A percentile compares a stretch with the other conserved stretches of the same genome.
These are phyloP conservation scores for Chlorops oryzae DNA, from an alignment of 1,140 invertebrate genomes.

Conservation along the genomic window DNA sequence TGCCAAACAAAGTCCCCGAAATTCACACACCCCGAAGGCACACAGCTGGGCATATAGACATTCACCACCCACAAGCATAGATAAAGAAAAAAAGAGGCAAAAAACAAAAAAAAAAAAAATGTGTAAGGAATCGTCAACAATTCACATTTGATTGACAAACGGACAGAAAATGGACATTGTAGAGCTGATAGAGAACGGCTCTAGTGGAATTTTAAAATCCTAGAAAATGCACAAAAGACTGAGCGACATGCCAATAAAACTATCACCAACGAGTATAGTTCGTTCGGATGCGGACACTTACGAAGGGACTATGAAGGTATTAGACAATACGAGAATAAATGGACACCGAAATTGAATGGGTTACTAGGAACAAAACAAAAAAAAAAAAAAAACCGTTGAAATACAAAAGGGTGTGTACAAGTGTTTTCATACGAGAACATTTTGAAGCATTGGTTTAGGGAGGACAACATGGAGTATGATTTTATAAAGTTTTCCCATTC, in stretches of 20 bases:
- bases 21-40: too few species aligned
- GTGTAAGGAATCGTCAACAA: conserved; percentile 41
- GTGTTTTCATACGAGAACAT: too few species aligned
- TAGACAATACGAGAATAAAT: neutral
- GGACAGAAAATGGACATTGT: conserved; percentile 31
- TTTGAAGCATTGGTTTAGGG: too few species aligned
- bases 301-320: neutral
- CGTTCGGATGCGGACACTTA: neutral
- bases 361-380: neutral
- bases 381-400: neutral
- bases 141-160: conserved; percentile 46
- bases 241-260: too few species aligned
- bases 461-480: too few species aligned
- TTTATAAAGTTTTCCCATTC: too few species aligned
- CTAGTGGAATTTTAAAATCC: too few species aligned
- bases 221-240: too few species aligned
- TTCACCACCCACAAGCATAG: neutral
- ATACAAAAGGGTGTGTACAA: neutral
- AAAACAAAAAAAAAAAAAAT: conserved; percentile 11
- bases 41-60: neutral
- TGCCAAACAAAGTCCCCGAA: too few species aligned
- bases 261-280: neutral
- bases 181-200: conserved; percentile 23
- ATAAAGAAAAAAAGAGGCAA: conserved; percentile 8
- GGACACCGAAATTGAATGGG: neutral